These are phyloP conservation scores for Umimayanthus chanpuru DNA, from an alignment of 92 coral and sea anemone genomes.

Conservation along the genomic window DNA sequence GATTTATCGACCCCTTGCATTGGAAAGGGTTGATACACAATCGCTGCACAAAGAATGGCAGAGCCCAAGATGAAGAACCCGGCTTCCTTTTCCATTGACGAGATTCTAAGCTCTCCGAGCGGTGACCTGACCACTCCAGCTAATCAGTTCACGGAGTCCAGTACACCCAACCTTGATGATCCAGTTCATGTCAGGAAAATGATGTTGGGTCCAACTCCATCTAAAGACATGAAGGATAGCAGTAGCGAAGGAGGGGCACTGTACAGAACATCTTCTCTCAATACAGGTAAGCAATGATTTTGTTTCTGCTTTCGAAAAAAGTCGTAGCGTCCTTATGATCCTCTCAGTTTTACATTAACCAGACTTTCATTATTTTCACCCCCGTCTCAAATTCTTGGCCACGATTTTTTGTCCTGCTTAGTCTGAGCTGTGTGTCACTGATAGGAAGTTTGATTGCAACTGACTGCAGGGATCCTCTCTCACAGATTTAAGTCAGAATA, in stretches of 20 bases:
- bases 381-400: not conserved
- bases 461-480: not conserved
- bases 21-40: conserved; percentile 24
- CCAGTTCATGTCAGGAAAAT: not conserved
- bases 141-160: not conserved
- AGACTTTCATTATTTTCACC: not conserved
- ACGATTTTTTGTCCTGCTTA: not conserved
- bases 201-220: conserved; percentile 8
- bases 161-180: conserved; percentile 15
- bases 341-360: conserved; percentile 28
- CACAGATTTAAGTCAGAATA: not conserved
- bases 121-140: conserved; percentile 13
- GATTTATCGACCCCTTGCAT: conserved; percentile 35
- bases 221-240: conserved; percentile 11
- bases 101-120: conserved; percentile 62
- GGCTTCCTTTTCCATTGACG: conserved; percentile 85
- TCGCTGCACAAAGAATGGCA: conserved; percentile 23
- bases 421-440: not conserved
- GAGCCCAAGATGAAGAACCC: conserved; percentile 29
- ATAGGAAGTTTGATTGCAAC: not conserved
- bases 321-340: not conserved
- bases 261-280: conserved; percentile 12
- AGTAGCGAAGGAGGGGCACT: conserved; percentile 26
- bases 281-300: conserved; percentile 28
- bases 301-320: not conserved